Evolutionary conservation across 2,797 vertebrate genomes (phyloP), one percentile per base, ranked within the genome.

Genomic region (Chlorospingus flavigularis): DNA sequence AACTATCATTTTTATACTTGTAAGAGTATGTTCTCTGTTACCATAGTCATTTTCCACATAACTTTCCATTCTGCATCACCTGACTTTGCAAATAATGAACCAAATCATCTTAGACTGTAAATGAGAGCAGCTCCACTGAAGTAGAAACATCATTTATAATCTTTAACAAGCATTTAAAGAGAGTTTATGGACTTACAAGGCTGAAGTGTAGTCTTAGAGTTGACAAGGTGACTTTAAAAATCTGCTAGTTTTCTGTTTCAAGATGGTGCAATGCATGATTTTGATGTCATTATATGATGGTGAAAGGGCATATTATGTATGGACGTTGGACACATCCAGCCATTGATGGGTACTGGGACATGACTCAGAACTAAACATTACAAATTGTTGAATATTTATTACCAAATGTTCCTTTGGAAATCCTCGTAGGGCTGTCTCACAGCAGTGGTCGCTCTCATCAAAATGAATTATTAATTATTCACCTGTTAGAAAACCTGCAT

Each of bases 371-470:
- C 78, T 71, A 92, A 90, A 87, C 72, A 89, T 75, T 95, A 89
- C 77, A 92, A 89, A 95, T 77, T 89, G 37, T 80, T 97, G 93
- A 96, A 95, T 95, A 96, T 95, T 94, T 95, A 95, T 96, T 89
- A 80, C 81, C 86, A 95, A 96, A 91, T 84, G 85, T 91, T 88
- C 35, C 50, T 92, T 88, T 90, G 76, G 43, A 90, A 94, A 81
- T 81, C 42, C 66, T 92, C 25, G 3, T 83, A 76, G 24, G n/a
- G 39, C 55, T 57, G 7, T 72, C 54, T 94, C 70, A 90, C 28
- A 72, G 88, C 35, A 78, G 25, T 86, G 90, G 79, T 68, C 37
- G 7, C 40, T 40, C 28, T 83, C 54, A 75, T 80, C 31, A 88
- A 68, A 83, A 94, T 91, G 85, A 94, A 92, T 95, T 92, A 88